Evolutionary conservation across 2,797 vertebrate species (phyloP).

Genomic region (Antennarius maculatus): DNA sequence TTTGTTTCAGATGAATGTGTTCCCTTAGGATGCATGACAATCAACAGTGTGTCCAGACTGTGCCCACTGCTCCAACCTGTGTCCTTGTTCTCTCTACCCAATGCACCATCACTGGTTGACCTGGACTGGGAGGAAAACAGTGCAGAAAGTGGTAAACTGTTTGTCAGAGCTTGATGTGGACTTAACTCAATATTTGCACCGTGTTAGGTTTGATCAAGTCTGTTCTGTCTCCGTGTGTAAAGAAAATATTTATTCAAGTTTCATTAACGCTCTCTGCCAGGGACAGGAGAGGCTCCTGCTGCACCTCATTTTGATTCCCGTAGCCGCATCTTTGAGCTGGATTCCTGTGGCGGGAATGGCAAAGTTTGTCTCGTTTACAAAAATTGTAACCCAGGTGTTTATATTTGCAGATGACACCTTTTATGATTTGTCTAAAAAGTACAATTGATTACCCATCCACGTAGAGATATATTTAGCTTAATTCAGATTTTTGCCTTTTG

Average conservation of each 20-base stretch:
- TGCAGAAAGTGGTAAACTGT: slow-evolving; percentile 65
- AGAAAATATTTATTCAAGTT: slow-evolving; percentile 46
- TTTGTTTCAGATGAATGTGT: slow-evolving; percentile 85
- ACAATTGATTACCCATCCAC: not conserved
- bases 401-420: not conserved
- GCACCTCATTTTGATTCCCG: slow-evolving; percentile 91
- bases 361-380: slow-evolving; percentile 97
- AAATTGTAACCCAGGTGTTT: slow-evolving; percentile 86
- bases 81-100: slow-evolving; percentile 88
- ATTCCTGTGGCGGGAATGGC: slow-evolving; percentile 91
- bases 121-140: slow-evolving; percentile 89
- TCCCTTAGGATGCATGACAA: slow-evolving; percentile 91
- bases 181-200: slow-evolving; percentile 43
- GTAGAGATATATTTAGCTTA: not conserved
- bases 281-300: slow-evolving; percentile 66
- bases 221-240: slow-evolving; percentile 35
- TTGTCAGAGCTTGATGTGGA: slow-evolving; percentile 20
- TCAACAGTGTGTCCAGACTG: slow-evolving; percentile 88
- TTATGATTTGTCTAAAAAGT: not conserved
- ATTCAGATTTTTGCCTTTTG: slow-evolving; percentile 8
- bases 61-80: slow-evolving; percentile 85
- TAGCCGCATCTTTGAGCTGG: slow-evolving; percentile 92
- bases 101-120: slow-evolving; percentile 89
- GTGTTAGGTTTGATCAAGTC: slow-evolving; percentile 39
- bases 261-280: slow-evolving; percentile 65